These are phyloP conservation scores for Fragum whitleyi DNA, from an alignment of 2,888 invertebrate species.

Conservation along the genomic window DNA sequence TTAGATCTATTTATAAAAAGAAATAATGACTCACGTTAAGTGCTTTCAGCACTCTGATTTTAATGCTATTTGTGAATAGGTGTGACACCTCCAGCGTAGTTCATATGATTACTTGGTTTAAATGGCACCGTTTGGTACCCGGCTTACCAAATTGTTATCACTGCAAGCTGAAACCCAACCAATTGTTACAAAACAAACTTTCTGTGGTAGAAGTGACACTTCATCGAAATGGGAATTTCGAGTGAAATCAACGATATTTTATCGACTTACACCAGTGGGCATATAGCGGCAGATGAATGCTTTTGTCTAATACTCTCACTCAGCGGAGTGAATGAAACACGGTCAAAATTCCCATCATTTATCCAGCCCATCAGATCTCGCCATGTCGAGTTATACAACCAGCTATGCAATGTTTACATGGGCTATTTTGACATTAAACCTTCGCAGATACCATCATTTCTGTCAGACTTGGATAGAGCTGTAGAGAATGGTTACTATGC, in stretches of 20 bases:
- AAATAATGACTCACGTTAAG: no score
- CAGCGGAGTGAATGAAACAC: slow-evolving; percentile 59
- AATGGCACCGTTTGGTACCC: neutral
- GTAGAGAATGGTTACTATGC: slow-evolving; percentile 68
- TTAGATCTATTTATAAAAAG: no score
- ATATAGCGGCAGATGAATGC: slow-evolving; percentile 66
- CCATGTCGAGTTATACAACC: slow-evolving; percentile 47
- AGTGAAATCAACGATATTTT: slow-evolving; percentile 38
- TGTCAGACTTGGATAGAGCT: slow-evolving; percentile 57
- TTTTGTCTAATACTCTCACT: slow-evolving; percentile 70
- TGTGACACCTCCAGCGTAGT: no score
- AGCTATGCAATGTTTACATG: slow-evolving; percentile 53
- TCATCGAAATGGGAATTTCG: neutral
- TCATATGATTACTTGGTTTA: neutral
- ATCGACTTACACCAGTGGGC: slow-evolving; percentile 32
- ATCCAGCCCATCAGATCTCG: slow-evolving; percentile 33
- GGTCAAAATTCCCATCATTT: slow-evolving; percentile 46
- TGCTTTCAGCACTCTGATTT: no score
- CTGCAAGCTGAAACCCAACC: neutral
- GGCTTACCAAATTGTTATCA: neutral
- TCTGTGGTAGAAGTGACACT: neutral
- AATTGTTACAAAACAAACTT: neutral
- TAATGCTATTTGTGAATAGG: no score
- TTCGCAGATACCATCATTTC: slow-evolving; percentile 25
- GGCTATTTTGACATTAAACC: slow-evolving; percentile 58